These are phyloP conservation scores for Sphenopsis melanotis DNA, from an alignment of 2,797 vertebrate species.

Conservation along the genomic window DNA sequence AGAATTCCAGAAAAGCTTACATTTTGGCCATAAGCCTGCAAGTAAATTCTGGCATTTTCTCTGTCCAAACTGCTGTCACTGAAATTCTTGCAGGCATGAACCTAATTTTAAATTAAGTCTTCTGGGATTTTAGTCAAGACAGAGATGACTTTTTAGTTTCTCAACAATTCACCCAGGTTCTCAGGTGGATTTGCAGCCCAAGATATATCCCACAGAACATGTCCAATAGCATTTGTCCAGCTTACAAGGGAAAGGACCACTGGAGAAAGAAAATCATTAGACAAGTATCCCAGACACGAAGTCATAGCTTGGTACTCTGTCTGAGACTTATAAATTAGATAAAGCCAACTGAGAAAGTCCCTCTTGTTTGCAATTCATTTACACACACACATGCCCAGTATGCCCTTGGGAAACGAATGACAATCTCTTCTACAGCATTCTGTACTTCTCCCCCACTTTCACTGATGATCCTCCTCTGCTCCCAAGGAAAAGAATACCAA, in stretches of 20 bases:
- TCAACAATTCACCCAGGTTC: not conserved
- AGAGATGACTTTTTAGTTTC: not conserved
- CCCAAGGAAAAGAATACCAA: not conserved
- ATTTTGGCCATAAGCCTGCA: not conserved
- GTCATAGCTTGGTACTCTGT: not conserved
- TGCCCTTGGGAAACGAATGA: not conserved
- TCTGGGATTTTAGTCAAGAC: not conserved
- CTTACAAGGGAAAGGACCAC: not conserved
- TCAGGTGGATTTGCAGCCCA: not conserved
- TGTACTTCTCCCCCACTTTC: not conserved
- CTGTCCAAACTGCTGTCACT: not conserved
- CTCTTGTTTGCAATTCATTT: not conserved
- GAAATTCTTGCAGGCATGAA: not conserved
- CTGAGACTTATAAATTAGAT: not conserved
- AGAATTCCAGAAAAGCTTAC: conserved; percentile 20
- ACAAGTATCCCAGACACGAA: not conserved
- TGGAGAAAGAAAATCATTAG: not conserved
- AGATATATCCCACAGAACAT: not conserved
- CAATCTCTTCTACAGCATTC: not conserved
- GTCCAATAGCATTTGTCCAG: not conserved
- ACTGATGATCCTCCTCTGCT: not conserved
- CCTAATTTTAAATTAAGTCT: conserved; percentile 7
- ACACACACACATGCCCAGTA: not conserved
- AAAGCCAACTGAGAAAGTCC: not conserved
- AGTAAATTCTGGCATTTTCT: not conserved